phyloP scores from a whole-genome alignment of 2,113 vertebrate genomes.

The Gadus chalcogrammus region DNA sequence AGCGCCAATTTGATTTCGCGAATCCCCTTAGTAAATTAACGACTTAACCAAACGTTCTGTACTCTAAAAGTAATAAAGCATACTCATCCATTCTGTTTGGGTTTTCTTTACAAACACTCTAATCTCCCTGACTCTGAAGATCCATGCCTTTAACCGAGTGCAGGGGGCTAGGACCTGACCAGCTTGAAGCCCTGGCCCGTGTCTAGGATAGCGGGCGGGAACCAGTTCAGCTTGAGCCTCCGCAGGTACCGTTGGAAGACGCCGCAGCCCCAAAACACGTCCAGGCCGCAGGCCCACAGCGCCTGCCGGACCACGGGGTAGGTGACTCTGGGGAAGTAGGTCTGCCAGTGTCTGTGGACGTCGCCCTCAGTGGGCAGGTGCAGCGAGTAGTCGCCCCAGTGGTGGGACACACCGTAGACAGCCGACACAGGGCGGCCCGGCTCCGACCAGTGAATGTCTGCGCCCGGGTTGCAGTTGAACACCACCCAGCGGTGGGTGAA shows the following conservation, averaged over 20 bases:
- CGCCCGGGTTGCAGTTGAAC: constrained; percentile 86
- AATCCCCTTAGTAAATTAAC: too few relatives aligned
- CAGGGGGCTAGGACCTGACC: constrained; percentile 77
- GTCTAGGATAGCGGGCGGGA: constrained; percentile 90
- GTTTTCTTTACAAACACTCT: too few relatives aligned
- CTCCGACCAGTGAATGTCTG: constrained; percentile 80
- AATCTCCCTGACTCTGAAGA: too few relatives aligned
- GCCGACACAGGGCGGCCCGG: constrained; percentile 77
- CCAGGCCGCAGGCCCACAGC: constrained; percentile 84
- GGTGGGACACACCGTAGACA: constrained; percentile 81
- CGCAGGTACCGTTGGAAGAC: constrained; percentile 81
- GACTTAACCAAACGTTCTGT: too few relatives aligned
- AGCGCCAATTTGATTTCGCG: too few relatives aligned
- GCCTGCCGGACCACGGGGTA: constrained; percentile 87
- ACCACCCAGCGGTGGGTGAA: constrained; percentile 97
- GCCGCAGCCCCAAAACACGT: constrained; percentile 83
- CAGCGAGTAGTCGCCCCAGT: constrained; percentile 91
- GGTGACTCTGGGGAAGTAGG: constrained; percentile 85
- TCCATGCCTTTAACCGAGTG: too few relatives aligned
- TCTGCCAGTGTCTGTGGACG: constrained; percentile 88
- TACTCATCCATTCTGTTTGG: too few relatives aligned
- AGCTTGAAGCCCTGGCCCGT: constrained; percentile 97
- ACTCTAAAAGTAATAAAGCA: too few relatives aligned
- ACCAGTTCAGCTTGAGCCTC: constrained; percentile 92
- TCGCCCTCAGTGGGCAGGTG: constrained; percentile 89